phyloP scores from a whole-genome alignment of 2,113 vertebrate genomes.

The Cochlearius cochlearius region DNA sequence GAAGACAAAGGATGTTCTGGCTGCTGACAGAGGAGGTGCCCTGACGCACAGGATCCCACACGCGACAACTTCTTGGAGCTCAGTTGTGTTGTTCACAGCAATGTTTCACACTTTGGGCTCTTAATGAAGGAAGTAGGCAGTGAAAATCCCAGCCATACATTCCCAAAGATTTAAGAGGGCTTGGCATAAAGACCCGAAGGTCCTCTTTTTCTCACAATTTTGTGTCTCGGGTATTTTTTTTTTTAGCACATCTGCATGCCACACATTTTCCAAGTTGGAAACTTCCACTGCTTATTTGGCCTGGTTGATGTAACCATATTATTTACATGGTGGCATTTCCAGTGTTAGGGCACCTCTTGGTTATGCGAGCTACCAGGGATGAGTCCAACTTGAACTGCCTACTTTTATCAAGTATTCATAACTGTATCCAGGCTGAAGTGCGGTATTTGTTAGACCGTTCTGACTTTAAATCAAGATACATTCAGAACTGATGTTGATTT shows the following conservation, averaged over 20 bases:
- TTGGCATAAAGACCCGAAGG: not conserved
- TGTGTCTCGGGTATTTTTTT: not conserved
- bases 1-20: not conserved
- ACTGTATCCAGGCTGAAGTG: not conserved
- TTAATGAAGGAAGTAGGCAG: not conserved
- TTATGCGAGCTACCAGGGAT: not conserved
- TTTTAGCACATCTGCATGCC: not conserved
- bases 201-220: not conserved
- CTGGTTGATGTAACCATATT: not conserved
- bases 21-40: not conserved
- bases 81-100: not conserved
- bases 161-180: not conserved
- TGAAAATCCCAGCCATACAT: not conserved
- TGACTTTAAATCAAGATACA: not conserved
- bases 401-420: not conserved
- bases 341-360: not conserved
- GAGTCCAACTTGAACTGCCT: not conserved
- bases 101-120: not conserved
- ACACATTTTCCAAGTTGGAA: not conserved
- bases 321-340: not conserved
- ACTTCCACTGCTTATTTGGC: not conserved
- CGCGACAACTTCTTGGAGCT: not conserved
- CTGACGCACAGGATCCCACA: too few relatives aligned
- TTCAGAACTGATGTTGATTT: not conserved
- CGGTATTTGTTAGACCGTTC: not conserved